A percentile compares a stretch with the other conserved stretches of the same genome.
phyloP scores from a whole-genome alignment of 2,113 vertebrate species.

The Hemiprocne comata region DNA sequence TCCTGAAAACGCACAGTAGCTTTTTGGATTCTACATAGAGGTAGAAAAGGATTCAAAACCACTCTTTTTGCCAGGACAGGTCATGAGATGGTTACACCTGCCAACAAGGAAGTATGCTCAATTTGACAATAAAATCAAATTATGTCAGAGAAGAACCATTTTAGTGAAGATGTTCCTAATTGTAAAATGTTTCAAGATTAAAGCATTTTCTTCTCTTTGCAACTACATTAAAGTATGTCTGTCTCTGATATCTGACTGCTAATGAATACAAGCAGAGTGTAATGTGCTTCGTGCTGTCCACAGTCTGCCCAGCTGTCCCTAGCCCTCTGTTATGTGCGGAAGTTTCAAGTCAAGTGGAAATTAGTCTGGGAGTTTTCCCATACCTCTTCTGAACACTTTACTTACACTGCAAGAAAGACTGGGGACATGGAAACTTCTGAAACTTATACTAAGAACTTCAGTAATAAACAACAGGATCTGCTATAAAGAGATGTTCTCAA shows the following conservation, averaged over 20 bases:
- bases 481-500: neutral
- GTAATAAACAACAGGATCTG: neutral
- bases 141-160: neutral
- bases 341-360: neutral
- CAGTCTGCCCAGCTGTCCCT: neutral
- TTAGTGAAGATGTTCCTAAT: neutral
- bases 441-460: neutral
- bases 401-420: neutral
- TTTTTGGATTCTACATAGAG: neutral
- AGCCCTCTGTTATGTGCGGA: neutral
- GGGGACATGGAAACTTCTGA: neutral
- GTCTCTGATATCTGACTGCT: neutral
- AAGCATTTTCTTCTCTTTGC: neutral
- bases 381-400: neutral
- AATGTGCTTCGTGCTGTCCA: neutral
- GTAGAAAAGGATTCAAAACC: neutral
- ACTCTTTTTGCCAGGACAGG: neutral
- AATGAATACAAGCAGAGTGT: neutral
- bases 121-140: neutral
- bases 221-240: neutral
- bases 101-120: neutral
- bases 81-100: neutral
- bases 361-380: neutral
- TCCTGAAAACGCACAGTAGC: neutral
- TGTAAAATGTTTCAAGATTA: neutral